Evolutionary conservation across 2,797 vertebrate species (phyloP), one percentile per base, ranked within the genome.

Genomic region (Gephyroberyx darwinii): DNA sequence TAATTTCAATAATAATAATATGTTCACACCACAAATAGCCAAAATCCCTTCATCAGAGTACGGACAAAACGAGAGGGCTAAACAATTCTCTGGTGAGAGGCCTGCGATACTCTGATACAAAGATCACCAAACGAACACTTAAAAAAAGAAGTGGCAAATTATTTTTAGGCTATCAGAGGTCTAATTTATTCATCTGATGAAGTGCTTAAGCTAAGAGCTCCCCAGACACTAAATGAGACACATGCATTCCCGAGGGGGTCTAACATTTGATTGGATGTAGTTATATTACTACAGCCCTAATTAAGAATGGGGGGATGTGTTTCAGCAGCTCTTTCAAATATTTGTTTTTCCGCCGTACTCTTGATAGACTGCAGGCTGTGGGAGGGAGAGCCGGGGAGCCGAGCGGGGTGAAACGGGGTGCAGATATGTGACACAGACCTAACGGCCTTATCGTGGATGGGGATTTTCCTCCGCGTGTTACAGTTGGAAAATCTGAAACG

Each of bases 171-270:
- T 86, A 92, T 93, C 90, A 91, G 92, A 90, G 87, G 91, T 90
- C 90, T 94, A 93, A 94, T 94, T 93, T 94, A 94, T 94, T 94
- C 90, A 22, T 92, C 87, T 93, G 93, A 94, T 93, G 91, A 92
- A 93, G 90, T 91, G 92, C 92, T 93, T 91, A 88, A 90, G 91
- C 91, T 92, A 94, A 93, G 89, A 93, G 92, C 88, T 94, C 93
- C 93, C 93, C 80, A 91, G 93, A 93, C 91, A 87, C 89, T 90
- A 88, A 92, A 92, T 91, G 91, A 92, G 91, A 92, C 90, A 90
- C 88, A 86, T 85, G 84, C 78, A 74, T 92, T 92, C 92, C 91
- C 88, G 71, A 89, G 90, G 89, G 93, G 86, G 74, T 86, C 89
- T 82, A 87, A 89, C 89, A 91, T 93, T 91, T 92, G 90, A 92